Evolutionary conservation across 92 coral and sea anemone species (phyloP).

Genomic region (Phenganax stokvisi): DNA sequence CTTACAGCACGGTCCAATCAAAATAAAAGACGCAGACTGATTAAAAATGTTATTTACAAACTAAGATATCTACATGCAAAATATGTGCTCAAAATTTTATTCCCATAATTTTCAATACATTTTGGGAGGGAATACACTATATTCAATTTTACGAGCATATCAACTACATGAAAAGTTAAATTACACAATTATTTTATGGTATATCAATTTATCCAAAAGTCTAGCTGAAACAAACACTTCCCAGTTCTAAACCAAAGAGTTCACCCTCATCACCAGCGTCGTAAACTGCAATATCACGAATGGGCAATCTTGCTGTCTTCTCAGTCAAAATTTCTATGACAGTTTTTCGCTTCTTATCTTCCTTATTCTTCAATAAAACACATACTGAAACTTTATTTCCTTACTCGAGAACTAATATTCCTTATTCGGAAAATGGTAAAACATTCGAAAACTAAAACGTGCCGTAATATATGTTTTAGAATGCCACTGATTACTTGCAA

Average conservation of each 20-base stretch:
- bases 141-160: background rate
- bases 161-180: background rate
- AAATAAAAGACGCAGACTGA: too few relatives aligned
- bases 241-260: conserved; percentile 69
- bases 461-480: too few relatives aligned
- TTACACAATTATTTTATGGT: background rate
- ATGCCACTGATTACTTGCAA: too few relatives aligned
- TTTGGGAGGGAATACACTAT: background rate
- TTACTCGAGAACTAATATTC: too few relatives aligned
- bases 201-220: background rate
- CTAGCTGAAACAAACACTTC: conserved; percentile 70
- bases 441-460: too few relatives aligned
- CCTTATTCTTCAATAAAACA: conserved; percentile 50
- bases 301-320: conserved; percentile 61
- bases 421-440: too few relatives aligned
- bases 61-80: too few relatives aligned
- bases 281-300: conserved; percentile 61
- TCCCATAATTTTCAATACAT: background rate
- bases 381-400: background rate
- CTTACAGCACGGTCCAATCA: too few relatives aligned
- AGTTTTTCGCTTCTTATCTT: conserved; percentile 57
- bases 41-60: too few relatives aligned
- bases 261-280: conserved; percentile 55
- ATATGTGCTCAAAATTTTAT: background rate
- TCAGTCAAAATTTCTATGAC: conserved; percentile 57